Base-by-base conservation (phyloP, 2,797 vertebrate species). In the Lepus townsendii region DNA sequence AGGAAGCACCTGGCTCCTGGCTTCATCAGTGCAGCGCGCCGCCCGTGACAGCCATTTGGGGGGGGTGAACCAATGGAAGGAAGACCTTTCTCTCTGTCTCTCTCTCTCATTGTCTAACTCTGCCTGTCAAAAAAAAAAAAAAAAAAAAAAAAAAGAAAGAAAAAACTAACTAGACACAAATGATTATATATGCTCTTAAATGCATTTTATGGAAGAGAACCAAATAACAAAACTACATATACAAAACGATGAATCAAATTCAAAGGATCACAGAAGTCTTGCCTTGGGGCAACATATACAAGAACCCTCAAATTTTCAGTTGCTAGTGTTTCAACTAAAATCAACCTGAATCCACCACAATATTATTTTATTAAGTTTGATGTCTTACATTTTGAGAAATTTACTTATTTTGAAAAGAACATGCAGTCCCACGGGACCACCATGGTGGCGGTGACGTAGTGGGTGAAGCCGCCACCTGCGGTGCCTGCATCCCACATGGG, bases 381-480 rank as follows among this genome's bases (percentile, higher is more conserved):
- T 54, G 4, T 35, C 60, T 77, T 89, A 87, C 76, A 82, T 93
- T 65, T 38, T 57, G 20, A 92, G 62, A 93, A 91, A 93, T 42
- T 52, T 65, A 71, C 8, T 9, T 77, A 92, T 73, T 77, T 54
- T 89, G 27, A 90, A 95, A 96, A 93, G n/a, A 83, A 94, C 3
- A 42, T 63, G 42, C 42, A 42, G 42, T 42, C 42, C 42, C 42
- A 42, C 8, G 42, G 42, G 7, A 8, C 7, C 42, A 9, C 42
- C 42, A 42, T 9, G 42, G 42, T 42, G 42, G 42, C 42, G 1
- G 42, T 42, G 42, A 7, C 42, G 7, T 42, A 42, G 7, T 8
- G 42, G 42, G 42, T 42, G 7, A 42, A 9, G 8, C 42, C 42
- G 8, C 42, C 42, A 42, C 42, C 42, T 42, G 42, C 8, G 7